These are phyloP conservation scores for Valencia hispanica DNA, from an alignment of 2,797 vertebrate species.

Conservation along the genomic window DNA sequence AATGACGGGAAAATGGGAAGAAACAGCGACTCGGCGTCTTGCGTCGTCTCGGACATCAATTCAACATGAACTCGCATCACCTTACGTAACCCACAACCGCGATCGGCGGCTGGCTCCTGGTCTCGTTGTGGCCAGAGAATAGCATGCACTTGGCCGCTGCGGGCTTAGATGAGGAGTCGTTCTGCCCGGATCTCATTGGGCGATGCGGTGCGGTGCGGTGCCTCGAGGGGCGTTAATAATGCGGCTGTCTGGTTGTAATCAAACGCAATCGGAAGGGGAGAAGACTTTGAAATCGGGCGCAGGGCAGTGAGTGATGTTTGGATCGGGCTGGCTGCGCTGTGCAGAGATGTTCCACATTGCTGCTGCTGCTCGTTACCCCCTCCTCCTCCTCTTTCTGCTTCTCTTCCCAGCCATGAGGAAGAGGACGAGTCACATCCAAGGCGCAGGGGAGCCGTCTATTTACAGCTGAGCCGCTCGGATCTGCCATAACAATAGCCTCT, in stretches of 20 bases:
- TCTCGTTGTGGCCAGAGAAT: slow-evolving; percentile 9
- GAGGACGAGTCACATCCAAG: slow-evolving; percentile 52
- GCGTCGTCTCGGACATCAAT: slow-evolving; percentile 44
- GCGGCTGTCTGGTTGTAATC: slow-evolving; percentile 77
- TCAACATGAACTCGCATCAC: slow-evolving; percentile 58
- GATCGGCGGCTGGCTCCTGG: no score
- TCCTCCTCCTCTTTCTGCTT: background rate
- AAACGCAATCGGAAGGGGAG: slow-evolving; percentile 55
- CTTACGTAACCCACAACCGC: slow-evolving; percentile 64
- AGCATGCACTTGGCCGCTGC: slow-evolving; percentile 50
- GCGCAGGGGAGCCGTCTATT: slow-evolving; percentile 54
- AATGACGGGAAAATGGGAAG: background rate
- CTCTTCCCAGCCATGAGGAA: slow-evolving; percentile 50
- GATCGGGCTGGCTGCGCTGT: slow-evolving; percentile 35
- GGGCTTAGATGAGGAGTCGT: slow-evolving; percentile 41
- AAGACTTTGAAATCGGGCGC: background rate
- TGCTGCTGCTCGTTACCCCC: background rate
- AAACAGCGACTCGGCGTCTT: slow-evolving; percentile 36
- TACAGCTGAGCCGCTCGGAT: slow-evolving; percentile 38
- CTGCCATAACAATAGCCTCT: slow-evolving; percentile 68
- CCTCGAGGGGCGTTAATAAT: slow-evolving; percentile 65
- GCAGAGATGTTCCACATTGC: background rate
- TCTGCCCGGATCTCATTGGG: slow-evolving; percentile 61
- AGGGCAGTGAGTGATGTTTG: slow-evolving; percentile 34
- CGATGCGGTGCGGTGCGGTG: slow-evolving; percentile 75